Evolutionary conservation across 2,113 vertebrate genomes (phyloP).

Genomic region (Laticauda colubrina): DNA sequence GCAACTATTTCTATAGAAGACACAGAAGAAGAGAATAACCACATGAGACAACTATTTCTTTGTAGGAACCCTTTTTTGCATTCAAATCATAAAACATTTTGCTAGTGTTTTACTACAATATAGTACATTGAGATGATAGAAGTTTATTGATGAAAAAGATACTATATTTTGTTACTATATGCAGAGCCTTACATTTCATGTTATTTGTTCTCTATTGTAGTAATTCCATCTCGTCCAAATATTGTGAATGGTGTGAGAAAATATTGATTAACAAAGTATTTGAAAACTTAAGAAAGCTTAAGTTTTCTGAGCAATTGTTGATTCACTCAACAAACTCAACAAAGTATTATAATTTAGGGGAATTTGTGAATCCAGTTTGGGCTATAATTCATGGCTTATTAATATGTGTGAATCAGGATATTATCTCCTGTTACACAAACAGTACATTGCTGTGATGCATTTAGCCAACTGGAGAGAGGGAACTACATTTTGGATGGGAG

Average conservation of each 20-base stretch:
- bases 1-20: background rate
- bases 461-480: background rate
- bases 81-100: background rate
- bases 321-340: background rate
- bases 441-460: background rate
- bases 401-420: background rate
- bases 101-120: background rate
- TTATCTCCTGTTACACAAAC: background rate
- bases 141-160: background rate
- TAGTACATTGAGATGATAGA: background rate
- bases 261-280: background rate
- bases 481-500: background rate
- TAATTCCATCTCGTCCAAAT: background rate
- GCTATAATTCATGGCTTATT: background rate
- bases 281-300: background rate
- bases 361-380: background rate
- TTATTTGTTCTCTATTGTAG: background rate
- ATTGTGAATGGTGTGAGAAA: background rate
- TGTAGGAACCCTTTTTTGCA: background rate
- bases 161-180: background rate
- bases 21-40: background rate
- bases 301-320: background rate
- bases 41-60: background rate
- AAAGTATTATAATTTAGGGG: background rate
- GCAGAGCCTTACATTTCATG: background rate